Conservation (phyloP, 2,797 vertebrate species). For the Neosilurus hyrtlii region DNA sequence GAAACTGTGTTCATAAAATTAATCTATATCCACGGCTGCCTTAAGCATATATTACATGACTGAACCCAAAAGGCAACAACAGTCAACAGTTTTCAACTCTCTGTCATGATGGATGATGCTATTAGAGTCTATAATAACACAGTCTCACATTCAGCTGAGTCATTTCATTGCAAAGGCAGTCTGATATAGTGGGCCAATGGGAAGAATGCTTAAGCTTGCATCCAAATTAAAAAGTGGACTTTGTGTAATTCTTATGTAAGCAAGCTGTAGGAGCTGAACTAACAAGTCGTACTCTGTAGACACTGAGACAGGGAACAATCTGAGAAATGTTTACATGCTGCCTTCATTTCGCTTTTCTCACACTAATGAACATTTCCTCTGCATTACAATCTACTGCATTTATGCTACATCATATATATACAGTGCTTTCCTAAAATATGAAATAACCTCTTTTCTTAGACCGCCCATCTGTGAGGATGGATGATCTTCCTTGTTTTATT, state of each 20-base stretch:
- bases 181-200: conserved; percentile 16
- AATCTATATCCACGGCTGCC: not conserved
- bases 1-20: not conserved
- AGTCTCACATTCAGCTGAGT: conserved; percentile 17
- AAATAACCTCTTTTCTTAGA: not conserved
- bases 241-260: not conserved
- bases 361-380: not conserved
- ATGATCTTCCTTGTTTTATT: too few species aligned
- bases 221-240: conserved; percentile 7
- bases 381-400: not conserved
- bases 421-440: not conserved
- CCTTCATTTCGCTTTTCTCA: not conserved
- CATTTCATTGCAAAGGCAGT: conserved; percentile 2
- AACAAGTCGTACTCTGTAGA: not conserved
- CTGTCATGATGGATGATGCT: not conserved
- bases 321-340: not conserved
- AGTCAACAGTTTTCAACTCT: conserved; percentile 22
- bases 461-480: too few species aligned
- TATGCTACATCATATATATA: not conserved
- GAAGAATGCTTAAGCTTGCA: not conserved
- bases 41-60: conserved; percentile 7
- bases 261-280: conserved; percentile 11
- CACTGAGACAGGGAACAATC: not conserved
- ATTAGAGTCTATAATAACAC: conserved; percentile 15
- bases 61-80: conserved; percentile 9